Evolutionary conservation across 2,888 invertebrate genomes (phyloP).

Genomic region (Lacanobia wlatinum): DNA sequence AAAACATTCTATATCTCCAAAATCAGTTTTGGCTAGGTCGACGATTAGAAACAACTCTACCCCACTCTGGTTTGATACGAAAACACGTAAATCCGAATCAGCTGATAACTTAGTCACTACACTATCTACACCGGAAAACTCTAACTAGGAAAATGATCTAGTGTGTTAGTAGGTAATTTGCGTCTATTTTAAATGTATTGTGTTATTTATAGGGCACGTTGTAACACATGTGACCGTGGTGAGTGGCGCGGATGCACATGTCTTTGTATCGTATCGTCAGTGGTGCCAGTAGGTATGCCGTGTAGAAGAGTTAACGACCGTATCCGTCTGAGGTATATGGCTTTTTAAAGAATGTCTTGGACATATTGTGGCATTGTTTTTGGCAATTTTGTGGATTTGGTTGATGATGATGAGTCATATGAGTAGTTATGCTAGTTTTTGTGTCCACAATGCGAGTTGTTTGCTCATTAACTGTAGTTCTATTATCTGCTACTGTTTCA

Average conservation of each 20-base stretch:
- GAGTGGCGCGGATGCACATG: constrained; percentile 39
- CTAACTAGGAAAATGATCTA: constrained; percentile 43
- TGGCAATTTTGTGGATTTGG: constrained; percentile 19
- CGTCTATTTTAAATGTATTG: constrained; percentile 45
- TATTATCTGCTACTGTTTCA: background rate
- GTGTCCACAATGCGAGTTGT: background rate
- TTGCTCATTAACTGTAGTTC: background rate
- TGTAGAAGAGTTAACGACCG: constrained; percentile 40
- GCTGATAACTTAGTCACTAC: constrained; percentile 7
- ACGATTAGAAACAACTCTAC: background rate
- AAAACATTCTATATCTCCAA: background rate
- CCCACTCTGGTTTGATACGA: background rate
- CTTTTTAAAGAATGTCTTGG: constrained; percentile 4
- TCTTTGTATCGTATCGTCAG: constrained; percentile 23
- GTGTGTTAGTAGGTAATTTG: constrained; percentile 46
- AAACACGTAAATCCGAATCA: constrained; percentile 5
- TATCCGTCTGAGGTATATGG: constrained; percentile 31
- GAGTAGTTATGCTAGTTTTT: background rate
- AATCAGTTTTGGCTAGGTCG: background rate
- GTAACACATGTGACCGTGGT: constrained; percentile 40
- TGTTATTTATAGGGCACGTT: constrained; percentile 54
- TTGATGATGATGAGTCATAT: constrained; percentile 1
- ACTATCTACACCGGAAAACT: constrained; percentile 47
- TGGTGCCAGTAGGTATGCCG: background rate
- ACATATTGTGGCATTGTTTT: constrained; percentile 30